Evolutionary conservation across 2,113 vertebrate species (phyloP).

Genomic region (Shinisaurus crocodilurus): DNA sequence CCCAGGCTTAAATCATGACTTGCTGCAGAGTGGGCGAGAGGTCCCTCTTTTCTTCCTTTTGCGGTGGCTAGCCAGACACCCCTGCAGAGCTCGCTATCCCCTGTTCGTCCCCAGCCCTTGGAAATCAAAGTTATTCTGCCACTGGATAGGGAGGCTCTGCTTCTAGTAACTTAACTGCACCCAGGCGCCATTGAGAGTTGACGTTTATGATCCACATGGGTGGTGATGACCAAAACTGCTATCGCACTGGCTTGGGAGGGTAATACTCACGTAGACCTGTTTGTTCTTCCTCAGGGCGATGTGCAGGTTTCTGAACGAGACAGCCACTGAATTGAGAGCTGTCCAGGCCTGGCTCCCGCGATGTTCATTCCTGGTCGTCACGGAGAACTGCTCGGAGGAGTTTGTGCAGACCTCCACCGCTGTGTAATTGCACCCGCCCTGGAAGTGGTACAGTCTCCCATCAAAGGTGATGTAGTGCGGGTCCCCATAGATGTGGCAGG

Average conservation of each 20-base stretch:
- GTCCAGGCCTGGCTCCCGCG: constrained; percentile 71
- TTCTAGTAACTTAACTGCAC: too few species aligned
- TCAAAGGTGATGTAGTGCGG: constrained; percentile 91
- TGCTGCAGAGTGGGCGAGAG: too few species aligned
- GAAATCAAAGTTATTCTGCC: too few species aligned
- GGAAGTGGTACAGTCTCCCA: constrained; percentile 81
- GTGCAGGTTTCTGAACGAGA: constrained; percentile 73
- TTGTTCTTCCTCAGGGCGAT: constrained; percentile 73
- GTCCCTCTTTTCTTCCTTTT: too few species aligned
- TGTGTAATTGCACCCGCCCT: constrained; percentile 87
- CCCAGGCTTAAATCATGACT: too few species aligned
- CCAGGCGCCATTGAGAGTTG: too few species aligned
- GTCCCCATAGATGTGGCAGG: constrained; percentile 87
- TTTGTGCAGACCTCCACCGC: constrained; percentile 78
- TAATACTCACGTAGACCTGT: constrained; percentile 79
- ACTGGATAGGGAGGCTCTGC: too few species aligned
- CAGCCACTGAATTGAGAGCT: constrained; percentile 79
- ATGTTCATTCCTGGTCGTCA: constrained; percentile 81
- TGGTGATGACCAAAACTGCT: too few species aligned
- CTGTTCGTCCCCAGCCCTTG: too few species aligned
- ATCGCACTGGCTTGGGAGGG: too few species aligned
- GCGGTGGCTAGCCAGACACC: too few species aligned
- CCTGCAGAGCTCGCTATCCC: not conserved
- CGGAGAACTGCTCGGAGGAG: constrained; percentile 73
- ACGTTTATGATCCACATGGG: too few species aligned